These are phyloP conservation scores for Orius laevigatus DNA, from an alignment of 1,140 invertebrate genomes.

Conservation along the genomic window DNA sequence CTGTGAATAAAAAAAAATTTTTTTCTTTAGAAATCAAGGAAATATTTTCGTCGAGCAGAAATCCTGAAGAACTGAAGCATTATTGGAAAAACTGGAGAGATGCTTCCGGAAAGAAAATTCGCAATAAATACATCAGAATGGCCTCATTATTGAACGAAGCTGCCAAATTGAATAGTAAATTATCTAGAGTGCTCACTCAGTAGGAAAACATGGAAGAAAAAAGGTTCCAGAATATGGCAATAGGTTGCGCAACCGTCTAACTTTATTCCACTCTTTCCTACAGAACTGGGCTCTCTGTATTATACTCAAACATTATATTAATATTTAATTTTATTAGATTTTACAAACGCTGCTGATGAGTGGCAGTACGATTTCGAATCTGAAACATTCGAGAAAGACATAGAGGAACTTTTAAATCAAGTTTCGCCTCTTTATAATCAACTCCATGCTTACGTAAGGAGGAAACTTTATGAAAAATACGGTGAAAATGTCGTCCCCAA, in stretches of 20 bases:
- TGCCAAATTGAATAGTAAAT: conserved; percentile 49
- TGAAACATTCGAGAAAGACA: conserved; percentile 38
- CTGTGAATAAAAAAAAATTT: conserved; percentile 33
- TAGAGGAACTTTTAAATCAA: conserved; percentile 50
- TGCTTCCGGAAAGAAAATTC: conserved; percentile 50
- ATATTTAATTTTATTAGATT: conserved; percentile 28
- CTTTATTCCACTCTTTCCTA: not conserved
- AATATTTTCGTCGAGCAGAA: conserved; percentile 43
- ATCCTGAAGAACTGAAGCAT: conserved; percentile 54
- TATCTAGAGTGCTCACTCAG: not conserved
- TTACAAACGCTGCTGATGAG: conserved; percentile 39
- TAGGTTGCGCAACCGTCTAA: too few relatives aligned
- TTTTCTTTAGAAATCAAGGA: conserved; percentile 44
- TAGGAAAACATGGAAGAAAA: not conserved
- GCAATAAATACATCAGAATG: conserved; percentile 48
- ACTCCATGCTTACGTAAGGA: conserved; percentile 73
- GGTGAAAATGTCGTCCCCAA: conserved; percentile 43
- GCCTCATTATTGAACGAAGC: conserved; percentile 64
- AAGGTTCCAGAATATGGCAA: too few relatives aligned
- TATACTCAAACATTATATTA: not conserved
- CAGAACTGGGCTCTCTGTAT: not conserved
- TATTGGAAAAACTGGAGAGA: conserved; percentile 64
- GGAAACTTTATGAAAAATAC: conserved; percentile 52
- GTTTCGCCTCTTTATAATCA: conserved; percentile 68
- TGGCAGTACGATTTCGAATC: conserved; percentile 46